Percentiles rank a stretch among this genome's conserved stretches.
Evolutionary conservation across 2,113 vertebrate genomes (phyloP).

Genomic region (Polypterus senegalus): DNA sequence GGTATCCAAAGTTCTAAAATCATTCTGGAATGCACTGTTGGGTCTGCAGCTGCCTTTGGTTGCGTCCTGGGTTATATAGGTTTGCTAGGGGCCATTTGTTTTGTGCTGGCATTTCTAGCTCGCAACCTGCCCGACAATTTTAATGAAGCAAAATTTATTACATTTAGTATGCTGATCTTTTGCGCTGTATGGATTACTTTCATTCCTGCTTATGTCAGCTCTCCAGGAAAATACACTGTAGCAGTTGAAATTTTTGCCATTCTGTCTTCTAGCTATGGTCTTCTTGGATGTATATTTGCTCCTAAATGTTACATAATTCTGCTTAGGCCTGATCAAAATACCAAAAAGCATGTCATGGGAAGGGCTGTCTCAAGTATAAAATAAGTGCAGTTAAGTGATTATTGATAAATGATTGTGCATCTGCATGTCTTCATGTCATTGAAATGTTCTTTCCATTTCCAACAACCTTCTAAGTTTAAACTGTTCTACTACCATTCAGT

Average conservation of each 20-base stretch:
- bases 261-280: constrained; percentile 5
- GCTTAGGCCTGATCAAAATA: constrained; percentile 1
- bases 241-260: constrained; percentile 7
- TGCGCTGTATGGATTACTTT: constrained; percentile 6
- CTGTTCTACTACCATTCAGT: too few species aligned
- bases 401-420: too few species aligned
- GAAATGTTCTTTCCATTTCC: too few species aligned
- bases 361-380: neutral
- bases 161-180: constrained; percentile 8
- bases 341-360: constrained; percentile 5
- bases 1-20: constrained; percentile 2
- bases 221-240: constrained; percentile 3
- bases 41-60: constrained; percentile 1
- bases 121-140: constrained; percentile 6
- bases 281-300: constrained; percentile 5
- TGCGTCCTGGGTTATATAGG: constrained; percentile 7
- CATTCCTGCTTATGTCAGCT: constrained; percentile 9
- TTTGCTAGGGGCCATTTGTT: constrained; percentile 1
- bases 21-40: neutral
- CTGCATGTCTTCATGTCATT: too few species aligned
- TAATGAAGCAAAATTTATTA: constrained; percentile 6
- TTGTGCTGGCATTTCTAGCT: constrained; percentile 3
- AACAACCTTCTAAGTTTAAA: too few species aligned
- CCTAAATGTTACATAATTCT: constrained; percentile 7
- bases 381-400: too few species aligned